Conservation (phyloP, 2,888 invertebrate genomes). For the Alloplasta piceator region DNA sequence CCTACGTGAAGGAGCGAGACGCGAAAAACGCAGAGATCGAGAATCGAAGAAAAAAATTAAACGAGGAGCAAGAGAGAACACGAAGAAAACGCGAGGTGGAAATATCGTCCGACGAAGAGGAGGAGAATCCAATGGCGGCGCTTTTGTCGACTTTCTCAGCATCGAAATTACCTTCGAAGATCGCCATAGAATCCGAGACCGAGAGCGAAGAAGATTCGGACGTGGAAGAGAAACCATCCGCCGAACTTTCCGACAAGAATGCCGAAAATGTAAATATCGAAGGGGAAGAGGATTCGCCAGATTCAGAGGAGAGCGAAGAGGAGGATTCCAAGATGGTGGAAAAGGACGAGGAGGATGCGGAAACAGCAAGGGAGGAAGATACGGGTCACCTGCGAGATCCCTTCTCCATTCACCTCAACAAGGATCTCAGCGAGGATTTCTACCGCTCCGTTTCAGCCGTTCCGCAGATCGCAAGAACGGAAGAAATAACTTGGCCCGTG, state of each 20-base stretch:
- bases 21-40: conserved; percentile 78
- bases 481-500: conserved; percentile 86
- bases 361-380: conserved; percentile 80
- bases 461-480: conserved; percentile 83
- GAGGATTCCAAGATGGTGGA: conserved; percentile 62
- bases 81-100: conserved; percentile 82
- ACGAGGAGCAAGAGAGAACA: conserved; percentile 84
- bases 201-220: conserved; percentile 73
- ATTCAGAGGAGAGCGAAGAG: conserved; percentile 61
- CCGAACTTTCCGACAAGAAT: neutral
- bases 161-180: conserved; percentile 64
- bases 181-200: conserved; percentile 81
- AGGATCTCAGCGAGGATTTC: conserved; percentile 88
- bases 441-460: conserved; percentile 86
- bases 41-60: conserved; percentile 77
- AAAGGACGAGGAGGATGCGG: conserved; percentile 79
- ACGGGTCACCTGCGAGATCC: conserved; percentile 85
- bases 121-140: conserved; percentile 84
- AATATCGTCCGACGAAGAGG: conserved; percentile 84
- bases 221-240: conserved; percentile 56
- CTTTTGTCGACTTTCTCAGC: conserved; percentile 84
- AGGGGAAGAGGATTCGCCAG: conserved; percentile 26
- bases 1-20: conserved; percentile 79
- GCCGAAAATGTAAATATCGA: conserved; percentile 42
- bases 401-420: conserved; percentile 88